Percentiles rank a stretch among this genome's conserved stretches.
phyloP scores from a whole-genome alignment of 2,113 vertebrate species.

The Emydura subglobosa region DNA sequence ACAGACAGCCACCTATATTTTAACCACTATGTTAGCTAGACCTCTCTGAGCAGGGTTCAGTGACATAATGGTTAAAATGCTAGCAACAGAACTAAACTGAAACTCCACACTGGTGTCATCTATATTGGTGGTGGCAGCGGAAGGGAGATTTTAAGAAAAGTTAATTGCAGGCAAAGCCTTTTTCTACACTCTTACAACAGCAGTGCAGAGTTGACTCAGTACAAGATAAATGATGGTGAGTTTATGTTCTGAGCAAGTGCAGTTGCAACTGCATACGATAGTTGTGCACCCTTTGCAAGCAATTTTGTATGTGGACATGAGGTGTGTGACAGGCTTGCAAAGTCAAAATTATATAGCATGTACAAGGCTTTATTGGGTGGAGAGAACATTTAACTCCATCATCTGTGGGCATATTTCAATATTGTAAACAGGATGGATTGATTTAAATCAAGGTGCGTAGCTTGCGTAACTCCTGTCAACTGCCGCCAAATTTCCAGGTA shows the following conservation, averaged over 20 bases:
- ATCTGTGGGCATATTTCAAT: neutral
- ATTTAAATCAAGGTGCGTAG: too few relatives aligned
- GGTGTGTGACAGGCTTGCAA: neutral
- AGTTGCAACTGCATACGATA: neutral
- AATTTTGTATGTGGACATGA: neutral
- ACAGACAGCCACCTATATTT: fast-evolving
- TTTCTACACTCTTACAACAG: neutral
- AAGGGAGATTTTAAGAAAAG: too few relatives aligned
- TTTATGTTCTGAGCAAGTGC: fast-evolving
- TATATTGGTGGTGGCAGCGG: neutral
- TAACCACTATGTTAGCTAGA: neutral
- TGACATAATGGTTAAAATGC: neutral
- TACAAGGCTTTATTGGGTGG: neutral
- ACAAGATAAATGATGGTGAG: fast-evolving
- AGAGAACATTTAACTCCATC: neutral
- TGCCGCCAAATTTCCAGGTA: too few relatives aligned
- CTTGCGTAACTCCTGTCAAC: too few relatives aligned
- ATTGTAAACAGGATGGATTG: neutral
- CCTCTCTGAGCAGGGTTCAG: fast-evolving
- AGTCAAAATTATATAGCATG: neutral
- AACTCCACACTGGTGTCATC: neutral
- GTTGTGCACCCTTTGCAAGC: neutral
- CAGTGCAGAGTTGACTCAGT: neutral
- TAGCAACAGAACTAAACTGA: neutral
- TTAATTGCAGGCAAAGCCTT: neutral